Conservation (phyloP, 92 coral and sea anemone species). For the Umimayanthus chanpuru region DNA sequence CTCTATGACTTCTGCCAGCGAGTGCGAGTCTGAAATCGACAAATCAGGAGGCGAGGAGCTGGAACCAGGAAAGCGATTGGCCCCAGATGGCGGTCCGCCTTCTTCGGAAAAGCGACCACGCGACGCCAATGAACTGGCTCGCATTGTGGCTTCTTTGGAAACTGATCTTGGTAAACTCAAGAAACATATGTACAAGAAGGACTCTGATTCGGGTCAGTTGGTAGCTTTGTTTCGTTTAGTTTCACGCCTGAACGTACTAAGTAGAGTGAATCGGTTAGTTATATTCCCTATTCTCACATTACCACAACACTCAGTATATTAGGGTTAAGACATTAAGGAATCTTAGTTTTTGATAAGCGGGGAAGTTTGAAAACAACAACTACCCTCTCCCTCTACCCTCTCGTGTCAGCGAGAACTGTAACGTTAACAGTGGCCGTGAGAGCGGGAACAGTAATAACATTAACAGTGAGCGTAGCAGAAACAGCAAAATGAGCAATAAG, state of each 20-base stretch:
- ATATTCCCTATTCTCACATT: neutral
- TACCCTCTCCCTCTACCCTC: no score
- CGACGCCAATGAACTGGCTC: slow-evolving; percentile 52
- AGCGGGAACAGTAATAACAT: no score
- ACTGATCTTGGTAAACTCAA: slow-evolving; percentile 68
- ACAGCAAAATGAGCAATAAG: no score
- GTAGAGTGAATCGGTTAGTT: neutral
- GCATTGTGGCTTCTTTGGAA: slow-evolving; percentile 64
- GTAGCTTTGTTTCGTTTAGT: neutral
- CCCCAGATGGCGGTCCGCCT: slow-evolving; percentile 40
- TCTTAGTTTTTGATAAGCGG: no score
- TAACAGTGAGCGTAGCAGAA: no score
- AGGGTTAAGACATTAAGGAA: no score
- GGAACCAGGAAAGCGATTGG: slow-evolving; percentile 45
- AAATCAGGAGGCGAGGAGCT: slow-evolving; percentile 38
- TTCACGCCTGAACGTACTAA: neutral
- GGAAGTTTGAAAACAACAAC: no score
- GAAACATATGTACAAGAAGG: slow-evolving; percentile 54
- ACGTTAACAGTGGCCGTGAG: no score
- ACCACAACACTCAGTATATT: neutral
- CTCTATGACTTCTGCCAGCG: slow-evolving; percentile 42
- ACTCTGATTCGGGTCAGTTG: slow-evolving; percentile 37
- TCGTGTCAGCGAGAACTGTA: no score
- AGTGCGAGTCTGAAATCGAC: slow-evolving; percentile 37
- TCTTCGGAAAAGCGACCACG: slow-evolving; percentile 19